Evolutionary conservation across 2,888 invertebrate species (phyloP), one percentile per base, ranked within the genome.

Genomic region (Chrysopilus asiliformis): DNA sequence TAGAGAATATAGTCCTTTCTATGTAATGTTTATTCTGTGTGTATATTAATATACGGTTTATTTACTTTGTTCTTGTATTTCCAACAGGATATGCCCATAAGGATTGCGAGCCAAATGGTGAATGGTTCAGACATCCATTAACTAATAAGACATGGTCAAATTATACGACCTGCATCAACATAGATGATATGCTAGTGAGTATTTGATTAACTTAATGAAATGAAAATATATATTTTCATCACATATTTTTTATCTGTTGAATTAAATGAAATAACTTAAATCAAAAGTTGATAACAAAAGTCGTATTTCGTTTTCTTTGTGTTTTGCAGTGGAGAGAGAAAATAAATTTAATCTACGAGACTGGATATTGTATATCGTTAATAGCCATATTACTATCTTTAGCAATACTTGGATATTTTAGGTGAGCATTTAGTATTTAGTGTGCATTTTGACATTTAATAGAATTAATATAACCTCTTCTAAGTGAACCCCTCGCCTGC

Each of bases 321-420:
- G 44, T 47, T 22, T 71, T 72, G 19, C 71, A 85, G 85, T 73
- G 76, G 65, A 70, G 76, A 46, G 71, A 74, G 50, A 68, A 70
- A 41, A 74, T 89, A 48, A 79, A 78, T 56, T 69, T 74, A 35
- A 76, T 90, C 50, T 86, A 87, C 68, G 80, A 85, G 57, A 71
- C 76, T 19, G 93, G 93, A 47, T 93, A 91, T 67, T 71, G 77
- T 55, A 72, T 87, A 53, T 93, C 93, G 10, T 68, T 91, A 42
- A 71, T 87, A 43, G 87, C 89, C 46, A 73, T 93, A 42, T 60
- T 87, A 39, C 57, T 86, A 31, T 89, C 91, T 2, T 68, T 93
- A 43, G 74, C 70, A 46, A 82, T 93, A 48, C 76, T 91, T 46
- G 71, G 76, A 50, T 84, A 83, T 63, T 90, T 91, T 70, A 81